Evolutionary conservation across 2,797 vertebrate species (phyloP).

Genomic region (Rhabdomys pumilio): DNA sequence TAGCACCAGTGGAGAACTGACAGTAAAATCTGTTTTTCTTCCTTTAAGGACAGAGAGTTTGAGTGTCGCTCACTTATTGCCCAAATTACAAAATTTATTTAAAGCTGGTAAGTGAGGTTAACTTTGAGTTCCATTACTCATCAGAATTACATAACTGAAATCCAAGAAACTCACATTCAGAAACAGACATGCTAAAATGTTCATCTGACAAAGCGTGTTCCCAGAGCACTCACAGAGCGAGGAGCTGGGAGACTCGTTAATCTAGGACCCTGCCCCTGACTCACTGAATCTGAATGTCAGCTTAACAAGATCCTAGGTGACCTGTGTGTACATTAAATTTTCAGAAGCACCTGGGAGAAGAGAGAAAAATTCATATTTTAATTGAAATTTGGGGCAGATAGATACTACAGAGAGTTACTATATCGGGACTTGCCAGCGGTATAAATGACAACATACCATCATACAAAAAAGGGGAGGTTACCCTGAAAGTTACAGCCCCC

Average conservation of each 20-base stretch:
- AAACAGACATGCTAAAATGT: not conserved
- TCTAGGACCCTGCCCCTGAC: not conserved
- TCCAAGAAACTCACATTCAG: not conserved
- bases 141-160: not conserved
- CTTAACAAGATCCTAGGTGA: constrained; percentile 31
- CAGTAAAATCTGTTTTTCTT: constrained; percentile 12
- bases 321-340: constrained; percentile 15
- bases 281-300: constrained; percentile 2
- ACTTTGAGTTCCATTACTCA: constrained; percentile 19
- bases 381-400: constrained; percentile 29
- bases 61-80: not conserved
- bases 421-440: not conserved
- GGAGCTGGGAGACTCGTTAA: not conserved
- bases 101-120: constrained; percentile 50
- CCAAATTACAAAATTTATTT: constrained; percentile 35
- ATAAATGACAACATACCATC: not conserved
- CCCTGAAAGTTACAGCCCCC: not conserved
- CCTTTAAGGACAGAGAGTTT: constrained; percentile 4
- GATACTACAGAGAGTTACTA: constrained; percentile 1
- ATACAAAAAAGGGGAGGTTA: not conserved
- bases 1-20: not conserved
- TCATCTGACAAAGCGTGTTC: not conserved
- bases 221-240: not conserved
- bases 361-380: not conserved
- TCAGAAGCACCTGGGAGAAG: not conserved